phyloP scores from a whole-genome alignment of 2,888 invertebrate species.

The Myopa tessellatipennis region DNA sequence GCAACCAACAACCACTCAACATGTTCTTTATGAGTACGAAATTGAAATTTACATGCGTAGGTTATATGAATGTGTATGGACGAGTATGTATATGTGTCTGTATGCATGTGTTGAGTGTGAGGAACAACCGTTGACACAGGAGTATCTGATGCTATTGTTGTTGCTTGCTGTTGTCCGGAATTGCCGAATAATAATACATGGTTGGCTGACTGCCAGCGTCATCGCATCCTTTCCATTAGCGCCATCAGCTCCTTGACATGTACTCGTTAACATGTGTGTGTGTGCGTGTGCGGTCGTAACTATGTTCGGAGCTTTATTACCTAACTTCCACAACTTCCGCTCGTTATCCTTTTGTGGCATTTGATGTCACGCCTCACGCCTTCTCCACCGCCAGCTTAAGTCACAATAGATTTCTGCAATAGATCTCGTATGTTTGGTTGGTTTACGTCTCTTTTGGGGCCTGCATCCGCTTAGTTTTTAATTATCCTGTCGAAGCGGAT shows the following conservation, averaged over 20 bases:
- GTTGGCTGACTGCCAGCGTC: slow-evolving; percentile 2
- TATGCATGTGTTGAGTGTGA: not conserved
- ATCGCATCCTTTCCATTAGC: slow-evolving; percentile 29
- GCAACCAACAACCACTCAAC: not conserved
- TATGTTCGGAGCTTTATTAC: slow-evolving; percentile 18
- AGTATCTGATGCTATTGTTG: not conserved
- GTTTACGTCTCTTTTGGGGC: not conserved
- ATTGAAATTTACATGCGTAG: slow-evolving; percentile 1
- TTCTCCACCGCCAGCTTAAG: slow-evolving; percentile 41
- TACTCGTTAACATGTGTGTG: not conserved
- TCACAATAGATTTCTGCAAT: slow-evolving; percentile 47
- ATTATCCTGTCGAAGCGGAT: not conserved
- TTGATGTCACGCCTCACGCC: slow-evolving; percentile 38
- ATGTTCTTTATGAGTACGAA: slow-evolving; percentile 19
- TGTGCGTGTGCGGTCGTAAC: not conserved
- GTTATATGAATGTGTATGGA: not conserved
- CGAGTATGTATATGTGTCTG: not conserved
- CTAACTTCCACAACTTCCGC: slow-evolving; percentile 25
- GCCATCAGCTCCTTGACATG: slow-evolving; percentile 6
- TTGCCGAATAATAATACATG: slow-evolving; percentile 28
- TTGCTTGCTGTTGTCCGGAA: slow-evolving; percentile 23
- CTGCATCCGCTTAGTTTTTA: slow-evolving; percentile 14
- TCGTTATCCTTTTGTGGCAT: slow-evolving; percentile 33
- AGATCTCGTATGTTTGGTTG: slow-evolving; percentile 17
- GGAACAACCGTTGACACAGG: slow-evolving; percentile 8